Evolutionary conservation across 2,888 invertebrate species (phyloP), one percentile per base, ranked within the genome.

Genomic region (Tetanocera ferruginea): DNA sequence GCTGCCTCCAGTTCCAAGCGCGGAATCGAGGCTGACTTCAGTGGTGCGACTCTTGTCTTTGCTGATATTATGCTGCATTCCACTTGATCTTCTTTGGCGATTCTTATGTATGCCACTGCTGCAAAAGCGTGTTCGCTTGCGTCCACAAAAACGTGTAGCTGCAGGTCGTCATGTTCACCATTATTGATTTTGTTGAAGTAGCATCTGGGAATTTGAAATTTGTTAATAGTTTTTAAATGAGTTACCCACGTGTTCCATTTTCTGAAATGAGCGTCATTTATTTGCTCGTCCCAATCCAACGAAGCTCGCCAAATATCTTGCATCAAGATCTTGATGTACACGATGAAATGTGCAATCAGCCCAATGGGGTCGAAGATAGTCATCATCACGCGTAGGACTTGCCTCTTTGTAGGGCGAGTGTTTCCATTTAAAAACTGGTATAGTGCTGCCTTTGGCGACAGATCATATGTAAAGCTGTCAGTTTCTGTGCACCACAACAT

Each of bases 111-210:
- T 2, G 28, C 76, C n/a, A 79, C 80, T 6, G 79, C 82, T 31
- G 80, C 78, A 6, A 72, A 81, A 8, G 74, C 79, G 52, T 60
- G 51, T 64, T 79, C 81, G 43, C 79, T 78, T 1, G 80, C 79
- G 25, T 79, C 81, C 6, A 79, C 77, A 55, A 77, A 80, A 34
- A 78, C 76, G 64, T 80, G 80, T 2, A 82, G 37, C 70, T 76
- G 69, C 31, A 81, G 43, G 19, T 71, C 14, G 11, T 66, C 69
- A 34, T 76, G 28, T 76, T 71, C 11, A 8, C 83, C 84, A 3
- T 84, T 64, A 14, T 83, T 81, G 9, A 81, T 80, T 14, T 80
- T 73, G 17, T 80, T 79, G 9, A 76, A 28, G 25, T 79, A 80
- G 69, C 76, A 78, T 5, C 77, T 78, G 60, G 79, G 78, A 60